These are phyloP conservation scores for Damaliscus lunatus DNA, from an alignment of 2,113 vertebrate genomes.

Conservation along the genomic window DNA sequence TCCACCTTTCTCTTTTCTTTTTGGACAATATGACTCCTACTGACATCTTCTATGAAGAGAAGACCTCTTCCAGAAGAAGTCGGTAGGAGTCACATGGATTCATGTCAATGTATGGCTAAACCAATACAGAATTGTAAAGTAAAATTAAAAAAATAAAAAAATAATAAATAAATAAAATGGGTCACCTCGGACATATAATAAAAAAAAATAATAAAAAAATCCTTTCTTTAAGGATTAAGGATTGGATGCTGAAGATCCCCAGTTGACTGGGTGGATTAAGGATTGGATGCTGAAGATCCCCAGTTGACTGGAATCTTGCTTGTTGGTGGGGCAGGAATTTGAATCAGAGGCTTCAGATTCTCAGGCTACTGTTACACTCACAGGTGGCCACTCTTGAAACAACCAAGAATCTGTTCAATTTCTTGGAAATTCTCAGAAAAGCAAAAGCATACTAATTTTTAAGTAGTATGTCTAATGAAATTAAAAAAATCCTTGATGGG, in stretches of 20 bases:
- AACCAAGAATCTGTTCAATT: neutral
- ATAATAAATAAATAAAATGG: too few species aligned
- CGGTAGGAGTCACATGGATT: neutral
- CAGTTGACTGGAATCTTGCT: neutral
- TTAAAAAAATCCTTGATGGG: neutral
- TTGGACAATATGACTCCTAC: neutral
- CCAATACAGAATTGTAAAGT: too few species aligned
- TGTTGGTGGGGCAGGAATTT: neutral
- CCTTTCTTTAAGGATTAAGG: neutral
- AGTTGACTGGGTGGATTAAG: neutral
- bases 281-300: neutral
- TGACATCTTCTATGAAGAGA: neutral
- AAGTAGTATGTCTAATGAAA: neutral
- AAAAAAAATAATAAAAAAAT: neutral
- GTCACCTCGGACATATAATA: too few species aligned
- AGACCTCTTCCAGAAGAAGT: neutral
- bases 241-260: neutral
- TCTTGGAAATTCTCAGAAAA: neutral
- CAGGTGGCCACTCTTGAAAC: neutral
- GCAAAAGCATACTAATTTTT: neutral
- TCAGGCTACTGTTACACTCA: neutral
- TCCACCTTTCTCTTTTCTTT: neutral
- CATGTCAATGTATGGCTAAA: too few species aligned
- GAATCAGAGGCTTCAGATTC: neutral
- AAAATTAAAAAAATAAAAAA: too few species aligned